phyloP scores from a whole-genome alignment of 64 coral and sea anemone species.

The Dendronephthya gigantea region DNA sequence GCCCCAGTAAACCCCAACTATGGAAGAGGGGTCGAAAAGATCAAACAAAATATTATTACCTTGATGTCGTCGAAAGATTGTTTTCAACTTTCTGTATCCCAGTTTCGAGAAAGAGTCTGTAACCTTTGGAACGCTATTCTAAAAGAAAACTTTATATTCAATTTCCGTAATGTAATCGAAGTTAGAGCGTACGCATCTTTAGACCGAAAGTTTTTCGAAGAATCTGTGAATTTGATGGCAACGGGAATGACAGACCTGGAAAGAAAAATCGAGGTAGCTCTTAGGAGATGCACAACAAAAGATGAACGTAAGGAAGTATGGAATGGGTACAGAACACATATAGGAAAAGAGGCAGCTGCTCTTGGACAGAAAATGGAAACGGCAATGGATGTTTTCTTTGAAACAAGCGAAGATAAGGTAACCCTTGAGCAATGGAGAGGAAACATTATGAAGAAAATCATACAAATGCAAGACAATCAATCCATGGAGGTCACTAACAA shows the following conservation, averaged over 20 bases:
- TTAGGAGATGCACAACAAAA: background rate
- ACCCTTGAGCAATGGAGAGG: background rate
- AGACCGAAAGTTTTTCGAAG: too few relatives aligned
- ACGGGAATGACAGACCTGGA: too few relatives aligned
- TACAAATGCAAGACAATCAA: background rate
- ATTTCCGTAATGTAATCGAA: too few relatives aligned
- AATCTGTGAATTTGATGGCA: too few relatives aligned
- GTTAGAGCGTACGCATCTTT: too few relatives aligned
- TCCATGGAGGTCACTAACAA: background rate
- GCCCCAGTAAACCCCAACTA: background rate
- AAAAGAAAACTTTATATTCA: background rate
- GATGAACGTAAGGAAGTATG: background rate
- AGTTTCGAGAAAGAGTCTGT: background rate
- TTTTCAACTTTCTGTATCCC: background rate
- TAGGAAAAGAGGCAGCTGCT: background rate
- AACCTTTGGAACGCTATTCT: background rate
- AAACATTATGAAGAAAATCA: background rate
- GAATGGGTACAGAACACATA: background rate
- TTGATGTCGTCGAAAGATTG: too few relatives aligned
- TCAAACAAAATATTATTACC: too few relatives aligned
- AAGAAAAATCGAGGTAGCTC: too few relatives aligned
- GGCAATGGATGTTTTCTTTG: background rate
- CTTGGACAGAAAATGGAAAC: background rate
- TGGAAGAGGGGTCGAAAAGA: too few relatives aligned
- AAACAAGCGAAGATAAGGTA: background rate